Evolutionary conservation across 2,113 vertebrate genomes (phyloP), one percentile per base, ranked within the genome.

Genomic region (Semnornis frantzii): DNA sequence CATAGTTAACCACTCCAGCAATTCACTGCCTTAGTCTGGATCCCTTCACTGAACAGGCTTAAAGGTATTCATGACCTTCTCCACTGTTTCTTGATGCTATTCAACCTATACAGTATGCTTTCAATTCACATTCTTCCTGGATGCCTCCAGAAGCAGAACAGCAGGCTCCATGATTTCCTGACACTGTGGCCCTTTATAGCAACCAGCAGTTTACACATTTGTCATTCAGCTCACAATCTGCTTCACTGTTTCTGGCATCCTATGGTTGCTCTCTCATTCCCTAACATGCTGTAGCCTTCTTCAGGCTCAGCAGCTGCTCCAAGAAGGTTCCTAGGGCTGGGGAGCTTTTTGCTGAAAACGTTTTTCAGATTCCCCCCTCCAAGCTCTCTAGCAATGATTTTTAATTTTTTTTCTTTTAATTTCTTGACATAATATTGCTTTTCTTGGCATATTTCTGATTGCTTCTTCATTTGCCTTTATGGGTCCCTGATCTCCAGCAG

Each of bases 151-250:
- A 86, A 97, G 87, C 54, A 71, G 69, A 80, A 78, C 64, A 94
- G 85, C 79, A 78, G 85, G 74, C 70, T 92, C 87, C 64, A 68
- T 11, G 64, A 31, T 88, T 91, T 88, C 70, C 83, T 91, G 85
- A 92, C 82, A 91, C 65, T 37, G n/a, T 4, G 16, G 76, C 85
- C 89, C 73, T 92, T 96, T 93, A 92, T 92, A 92, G 93, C 85
- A 93, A 72, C 76, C 65, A 92, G 80, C 72, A 86, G 83, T 84
- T 96, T 90, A 94, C 65, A 74, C 95, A 82, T 96, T 95, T 93
- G 76, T 92, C 92, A 93, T 88, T 94, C 92, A 86, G 42, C 85
- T 95, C 91, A 85, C 91, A 94, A 91, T 89, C 94, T 96, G 91
- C 55, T 85, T 89, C 75, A 14, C 75, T 83, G 33, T 82, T 91